Base-by-base conservation (phyloP, 2,113 vertebrate genomes). In the Xyrauchen texanus region DNA sequence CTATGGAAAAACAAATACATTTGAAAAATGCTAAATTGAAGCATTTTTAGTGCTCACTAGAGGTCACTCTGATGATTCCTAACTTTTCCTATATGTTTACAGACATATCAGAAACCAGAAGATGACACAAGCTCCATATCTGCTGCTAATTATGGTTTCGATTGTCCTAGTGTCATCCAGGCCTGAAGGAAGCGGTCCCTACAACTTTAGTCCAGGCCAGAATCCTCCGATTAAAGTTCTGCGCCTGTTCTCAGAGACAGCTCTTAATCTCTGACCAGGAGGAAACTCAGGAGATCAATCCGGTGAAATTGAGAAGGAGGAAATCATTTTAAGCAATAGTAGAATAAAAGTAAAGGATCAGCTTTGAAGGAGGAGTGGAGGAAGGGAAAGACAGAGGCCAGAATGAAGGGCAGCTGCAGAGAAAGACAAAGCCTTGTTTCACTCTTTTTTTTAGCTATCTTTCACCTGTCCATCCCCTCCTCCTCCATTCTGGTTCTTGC, bases 391-490 rank as follows among this genome's bases (percentile, higher is more conserved):
- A 34, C 21, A 34, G 21, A 53, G 73, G 21, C 9, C 16, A n/a
- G 76, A 63, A 10, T 42, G 46, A 15, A 77, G 77, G 74, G 78
- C 44, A 81, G 62, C 85, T 82, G 75, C 81, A 66, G 83, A 44
- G 87, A 71, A 72, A 75, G 87, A 34, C 21, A 42, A 51, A 65
- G 21, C 21, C 46, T 63, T 86, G 86, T 90, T 93, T 93, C 21
- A 34, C 21, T 34, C 21, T 34, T 34, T 34, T 1, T 34, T 47
- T 82, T 51, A 77, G 75, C 58, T 15, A 88, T 93, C 91, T 93
- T 95, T 94, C 95, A 98, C 96, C 96, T 98, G 95, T 95, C 94
- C 93, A 91, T 91, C 94, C 93, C 92, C 93, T 92, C 92, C 93
- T 93, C 93, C 94, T 93, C 96, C 96, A 97, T 86, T 92, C 90